Evolutionary conservation across 1,140 invertebrate genomes (phyloP).

Genomic region (Drosophila mojavensis): DNA sequence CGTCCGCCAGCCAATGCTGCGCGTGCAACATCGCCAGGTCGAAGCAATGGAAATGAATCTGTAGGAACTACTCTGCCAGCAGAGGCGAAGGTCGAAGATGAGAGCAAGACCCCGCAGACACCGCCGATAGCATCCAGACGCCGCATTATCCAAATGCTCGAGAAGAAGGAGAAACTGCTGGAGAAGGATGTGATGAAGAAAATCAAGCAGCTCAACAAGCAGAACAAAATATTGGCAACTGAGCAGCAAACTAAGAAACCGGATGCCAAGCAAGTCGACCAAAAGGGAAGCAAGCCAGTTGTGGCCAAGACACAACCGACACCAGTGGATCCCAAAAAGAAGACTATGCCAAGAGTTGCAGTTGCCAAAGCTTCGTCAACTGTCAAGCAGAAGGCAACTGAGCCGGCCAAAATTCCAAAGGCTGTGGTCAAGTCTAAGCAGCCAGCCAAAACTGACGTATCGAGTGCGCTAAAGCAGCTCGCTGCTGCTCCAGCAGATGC

Average conservation of each 20-base stretch:
- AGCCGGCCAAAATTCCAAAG: not conserved
- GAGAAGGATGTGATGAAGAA: constrained; percentile 15
- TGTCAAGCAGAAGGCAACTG: not conserved
- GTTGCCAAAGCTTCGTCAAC: too few relatives aligned
- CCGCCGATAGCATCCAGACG: not conserved
- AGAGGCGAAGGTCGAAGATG: not conserved
- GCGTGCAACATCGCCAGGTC: not conserved
- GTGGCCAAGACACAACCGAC: not conserved
- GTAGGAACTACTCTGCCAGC: not conserved
- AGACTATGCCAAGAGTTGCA: not conserved
- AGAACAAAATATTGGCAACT: not conserved
- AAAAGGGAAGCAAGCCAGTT: not conserved
- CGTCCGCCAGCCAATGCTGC: not conserved
- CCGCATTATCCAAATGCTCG: not conserved
- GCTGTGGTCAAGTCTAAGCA: not conserved
- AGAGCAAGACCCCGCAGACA: not conserved
- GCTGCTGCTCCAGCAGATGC: not conserved
- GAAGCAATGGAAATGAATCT: not conserved
- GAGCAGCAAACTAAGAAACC: not conserved
- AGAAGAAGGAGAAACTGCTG: constrained; percentile 12
- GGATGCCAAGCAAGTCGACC: not conserved
- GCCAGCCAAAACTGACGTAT: not conserved
- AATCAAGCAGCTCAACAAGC: constrained; percentile 2
- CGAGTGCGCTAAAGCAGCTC: constrained; percentile 8
- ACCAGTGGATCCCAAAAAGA: not conserved